Evolutionary conservation across 2,797 vertebrate species (phyloP), one percentile per base, ranked within the genome.

Genomic region (Triplophysa bombifrons): DNA sequence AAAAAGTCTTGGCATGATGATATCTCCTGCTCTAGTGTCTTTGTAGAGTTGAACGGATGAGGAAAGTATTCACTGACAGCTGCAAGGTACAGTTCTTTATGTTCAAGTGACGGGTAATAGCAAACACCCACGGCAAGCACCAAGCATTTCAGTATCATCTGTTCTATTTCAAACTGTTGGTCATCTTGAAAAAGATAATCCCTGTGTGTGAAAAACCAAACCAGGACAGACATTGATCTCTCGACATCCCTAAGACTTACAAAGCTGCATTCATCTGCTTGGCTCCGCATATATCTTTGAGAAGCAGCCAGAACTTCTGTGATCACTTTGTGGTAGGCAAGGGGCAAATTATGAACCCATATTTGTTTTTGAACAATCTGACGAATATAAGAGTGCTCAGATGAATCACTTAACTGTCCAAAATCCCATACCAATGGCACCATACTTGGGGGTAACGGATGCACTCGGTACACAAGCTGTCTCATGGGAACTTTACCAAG

Each of bases 341-440:
- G 2, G 0, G 92, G 92, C 80, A 95, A 85, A 67, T 0, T 0
- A 41, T 88, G 74, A 82, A 88, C 79, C 2, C 13, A 20, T 1
- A 88, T 63, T 53, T 88, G 91, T 82, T 90, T 94, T 50, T 86
- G 80, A 17, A 95, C 93, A 34, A 95, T 95, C 83, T 94, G 93
- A 20, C 22, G 70, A 78, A 93, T 94, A 82, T 95, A 95, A 12
- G 92, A 90, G 14, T 82, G 80, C 82, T 95, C 93, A 3, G 93
- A 88, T 50, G 85, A 74, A 82, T 94, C 88, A 34, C 90, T 94
- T 75, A 95, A 72, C 85, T 95, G 93, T 44, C 94, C 94, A 84
- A 95, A 95, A 72, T 95, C 94, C 94, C 94, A 95, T 3, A 95
- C 93, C 71, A 95, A 86, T 4, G 94, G 91, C 8, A 90, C 89